Evolutionary conservation across 2,888 invertebrate species (phyloP).

Genomic region (Gandaritis pyraliata): DNA sequence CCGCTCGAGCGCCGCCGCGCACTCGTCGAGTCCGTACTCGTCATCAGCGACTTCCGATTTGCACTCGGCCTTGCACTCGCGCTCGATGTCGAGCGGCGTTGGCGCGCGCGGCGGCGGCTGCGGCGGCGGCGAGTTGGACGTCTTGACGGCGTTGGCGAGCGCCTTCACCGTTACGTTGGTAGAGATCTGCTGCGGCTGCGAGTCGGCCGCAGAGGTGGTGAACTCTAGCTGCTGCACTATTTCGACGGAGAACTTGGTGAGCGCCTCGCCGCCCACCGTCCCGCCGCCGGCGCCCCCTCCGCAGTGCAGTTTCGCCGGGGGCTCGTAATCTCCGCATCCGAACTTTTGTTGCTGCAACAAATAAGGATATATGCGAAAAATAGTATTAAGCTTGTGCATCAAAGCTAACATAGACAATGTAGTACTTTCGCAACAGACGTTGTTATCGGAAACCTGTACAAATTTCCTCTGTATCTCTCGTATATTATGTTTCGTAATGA

Average conservation of each 20-base stretch:
- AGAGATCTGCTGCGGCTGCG: slow-evolving; percentile 94
- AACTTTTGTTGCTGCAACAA: slow-evolving; percentile 93
- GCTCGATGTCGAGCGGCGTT: slow-evolving; percentile 92
- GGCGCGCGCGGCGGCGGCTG: slow-evolving; percentile 86
- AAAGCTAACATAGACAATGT: background rate
- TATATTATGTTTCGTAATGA: slow-evolving; percentile 23
- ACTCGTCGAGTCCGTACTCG: slow-evolving; percentile 93
- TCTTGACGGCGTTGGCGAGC: slow-evolving; percentile 79
- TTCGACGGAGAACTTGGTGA: slow-evolving; percentile 93
- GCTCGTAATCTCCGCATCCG: slow-evolving; percentile 89
- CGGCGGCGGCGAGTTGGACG: slow-evolving; percentile 73
- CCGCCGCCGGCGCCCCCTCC: slow-evolving; percentile 67
- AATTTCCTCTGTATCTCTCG: slow-evolving; percentile 13
- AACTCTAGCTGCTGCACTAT: slow-evolving; percentile 96
- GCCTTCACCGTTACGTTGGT: slow-evolving; percentile 96
- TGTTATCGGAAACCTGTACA: slow-evolving; percentile 23
- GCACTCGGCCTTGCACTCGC: slow-evolving; percentile 91
- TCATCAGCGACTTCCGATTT: slow-evolving; percentile 91
- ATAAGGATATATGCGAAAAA: background rate
- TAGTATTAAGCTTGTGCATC: background rate
- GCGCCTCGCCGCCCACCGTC: slow-evolving; percentile 79
- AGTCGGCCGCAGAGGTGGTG: slow-evolving; percentile 93
- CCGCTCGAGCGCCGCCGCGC: slow-evolving; percentile 93
- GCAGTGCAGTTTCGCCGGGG: slow-evolving; percentile 89
- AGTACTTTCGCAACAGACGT: slow-evolving; percentile 2